Percentiles rank a stretch among this genome's conserved stretches.
Evolutionary conservation across 1,140 invertebrate species (phyloP).

Genomic region (Drosophila ananassae): DNA sequence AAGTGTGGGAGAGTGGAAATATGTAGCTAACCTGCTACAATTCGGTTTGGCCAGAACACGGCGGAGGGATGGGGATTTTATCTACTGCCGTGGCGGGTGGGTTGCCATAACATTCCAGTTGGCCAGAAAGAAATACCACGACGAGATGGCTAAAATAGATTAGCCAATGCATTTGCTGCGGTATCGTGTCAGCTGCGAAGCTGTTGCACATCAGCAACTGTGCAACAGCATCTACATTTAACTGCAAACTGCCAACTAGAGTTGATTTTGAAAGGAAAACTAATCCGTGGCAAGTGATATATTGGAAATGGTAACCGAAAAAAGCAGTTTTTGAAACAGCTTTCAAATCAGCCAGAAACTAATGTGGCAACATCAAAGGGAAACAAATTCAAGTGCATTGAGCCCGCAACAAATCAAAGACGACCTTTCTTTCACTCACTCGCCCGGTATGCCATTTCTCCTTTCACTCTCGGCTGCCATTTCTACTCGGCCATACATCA

Average conservation of each 20-base stretch:
- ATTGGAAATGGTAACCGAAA: neutral
- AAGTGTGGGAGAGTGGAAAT: conserved; percentile 1
- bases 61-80: neutral
- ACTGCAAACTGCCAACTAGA: conserved; percentile 4
- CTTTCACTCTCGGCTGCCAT: conserved; percentile 5
- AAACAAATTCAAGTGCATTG: conserved; percentile 60
- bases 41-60: conserved; percentile 34
- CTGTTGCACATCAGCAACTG: conserved; percentile 26
- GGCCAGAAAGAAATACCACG: conserved; percentile 10
- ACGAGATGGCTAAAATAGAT: conserved; percentile 62
- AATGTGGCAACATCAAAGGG: conserved; percentile 47
- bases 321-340: neutral
- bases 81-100: neutral
- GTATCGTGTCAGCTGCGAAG: conserved; percentile 13
- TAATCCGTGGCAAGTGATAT: neutral
- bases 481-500: conserved; percentile 52
- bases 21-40: conserved; percentile 40
- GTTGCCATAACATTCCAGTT: neutral
- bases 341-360: conserved; percentile 50
- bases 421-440: conserved; percentile 10
- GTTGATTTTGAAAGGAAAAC: conserved; percentile 17
- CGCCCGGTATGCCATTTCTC: neutral
- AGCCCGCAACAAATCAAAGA: conserved; percentile 56
- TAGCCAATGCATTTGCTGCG: conserved; percentile 44
- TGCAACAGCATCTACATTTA: neutral